phyloP scores from a whole-genome alignment of 2,797 vertebrate species.

The Alosa sapidissima region DNA sequence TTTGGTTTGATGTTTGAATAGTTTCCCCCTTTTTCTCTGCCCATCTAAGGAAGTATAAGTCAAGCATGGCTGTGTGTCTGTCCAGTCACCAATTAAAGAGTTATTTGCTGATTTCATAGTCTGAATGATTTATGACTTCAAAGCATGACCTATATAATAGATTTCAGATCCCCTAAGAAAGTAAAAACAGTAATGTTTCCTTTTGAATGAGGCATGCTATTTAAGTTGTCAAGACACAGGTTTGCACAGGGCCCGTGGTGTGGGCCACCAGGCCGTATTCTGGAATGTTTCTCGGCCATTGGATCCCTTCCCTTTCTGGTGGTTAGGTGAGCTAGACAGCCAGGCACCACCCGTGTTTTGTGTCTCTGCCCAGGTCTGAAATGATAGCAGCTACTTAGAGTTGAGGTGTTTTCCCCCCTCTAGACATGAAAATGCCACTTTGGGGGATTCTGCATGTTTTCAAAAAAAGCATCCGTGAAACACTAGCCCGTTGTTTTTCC shows the following conservation, averaged over 20 bases:
- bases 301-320: slow-evolving; percentile 44
- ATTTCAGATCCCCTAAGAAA: not conserved
- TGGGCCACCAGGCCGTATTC: not conserved
- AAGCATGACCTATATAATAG: not conserved
- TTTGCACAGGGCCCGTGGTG: not conserved
- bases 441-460: not conserved
- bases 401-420: slow-evolving; percentile 34
- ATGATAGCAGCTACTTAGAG: slow-evolving; percentile 44
- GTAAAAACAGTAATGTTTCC: not conserved
- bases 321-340: slow-evolving; percentile 57
- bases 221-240: not conserved
- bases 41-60: slow-evolving; percentile 2
- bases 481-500: slow-evolving; percentile 43
- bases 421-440: slow-evolving; percentile 35
- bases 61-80: not conserved
- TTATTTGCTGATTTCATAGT: not conserved
- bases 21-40: not conserved
- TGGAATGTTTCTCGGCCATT: slow-evolving; percentile 5
- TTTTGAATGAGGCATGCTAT: not conserved
- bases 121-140: not conserved
- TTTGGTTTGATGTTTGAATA: not conserved
- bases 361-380: slow-evolving; percentile 46
- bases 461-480: slow-evolving; percentile 35
- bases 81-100: slow-evolving; percentile 3
- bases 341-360: slow-evolving; percentile 54